Evolutionary conservation across 2,797 vertebrate species (phyloP).

Genomic region (Discoglossus pictus): DNA sequence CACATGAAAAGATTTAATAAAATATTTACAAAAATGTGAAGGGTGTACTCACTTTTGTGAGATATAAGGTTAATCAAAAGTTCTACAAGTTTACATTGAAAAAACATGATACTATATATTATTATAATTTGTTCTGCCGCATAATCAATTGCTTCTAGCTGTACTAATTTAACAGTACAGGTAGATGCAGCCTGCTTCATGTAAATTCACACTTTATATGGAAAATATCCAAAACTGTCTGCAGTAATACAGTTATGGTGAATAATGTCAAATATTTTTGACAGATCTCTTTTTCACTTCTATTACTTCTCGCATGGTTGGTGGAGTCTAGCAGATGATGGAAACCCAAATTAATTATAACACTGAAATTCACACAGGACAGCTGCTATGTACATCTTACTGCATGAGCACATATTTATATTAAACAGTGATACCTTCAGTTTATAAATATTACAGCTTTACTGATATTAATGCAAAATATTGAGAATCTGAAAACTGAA

Average conservation of each 20-base stretch:
- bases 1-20: too few species aligned
- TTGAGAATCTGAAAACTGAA: too few species aligned
- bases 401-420: neutral
- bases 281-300: slow-evolving; percentile 14
- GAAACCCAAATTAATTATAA: slow-evolving; percentile 26
- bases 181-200: neutral
- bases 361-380: slow-evolving; percentile 15
- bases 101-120: too few species aligned
- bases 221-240: slow-evolving; percentile 10
- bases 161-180: neutral
- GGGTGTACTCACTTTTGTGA: too few species aligned
- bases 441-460: too few species aligned
- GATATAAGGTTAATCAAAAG: too few species aligned
- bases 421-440: too few species aligned
- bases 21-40: too few species aligned
- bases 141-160: too few species aligned
- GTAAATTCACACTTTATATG: neutral
- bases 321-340: slow-evolving; percentile 8
- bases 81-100: too few species aligned
- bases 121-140: too few species aligned
- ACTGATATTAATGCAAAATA: too few species aligned
- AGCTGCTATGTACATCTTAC: neutral
- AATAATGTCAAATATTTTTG: slow-evolving; percentile 9
- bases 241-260: neutral
- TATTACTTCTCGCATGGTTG: slow-evolving; percentile 4